Base-by-base conservation (phyloP, 2,113 vertebrate genomes). In the Neogale vison region DNA sequence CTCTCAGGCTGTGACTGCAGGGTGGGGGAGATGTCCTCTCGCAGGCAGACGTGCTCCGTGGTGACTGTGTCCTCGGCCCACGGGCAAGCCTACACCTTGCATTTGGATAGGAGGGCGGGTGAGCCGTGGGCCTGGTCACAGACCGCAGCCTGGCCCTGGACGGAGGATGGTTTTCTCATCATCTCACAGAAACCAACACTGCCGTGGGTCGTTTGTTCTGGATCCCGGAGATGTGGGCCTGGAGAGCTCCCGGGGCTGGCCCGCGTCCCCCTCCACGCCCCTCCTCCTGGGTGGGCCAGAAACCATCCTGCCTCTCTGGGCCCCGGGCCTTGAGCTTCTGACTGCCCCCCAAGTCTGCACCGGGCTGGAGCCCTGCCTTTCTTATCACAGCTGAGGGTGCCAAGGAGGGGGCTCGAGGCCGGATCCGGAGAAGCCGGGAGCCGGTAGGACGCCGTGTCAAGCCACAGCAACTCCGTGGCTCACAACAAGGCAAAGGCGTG, bases 41-140 rank as follows among this genome's bases (percentile, higher is more conserved):
- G 88, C 83, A 82, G 96, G 90, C 92, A 95, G 91, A 96, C 82
- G 77, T 6, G 0, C 96, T 97, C 89, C 86, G 97, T 94, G 92
- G 84, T 74, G 50, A 83, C 77, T 52, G 31, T 61, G 10, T 67
- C 86, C 93, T 96, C 93, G 69, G 80, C 95, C 93, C 2, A 6
- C 10, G 39, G 77, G 61, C 0, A 77, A 67, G 0, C 4, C 12
- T 90, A 83, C 92, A 94, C 98, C 96, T 55, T 2, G 23, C 23
- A 29, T 80, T n/a, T 45, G 45, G 36, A 92, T 57, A 85, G 77
- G 45, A 0, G 3, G 76, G 95, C 89, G 72, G 76, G 84, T 47
- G 36, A 71, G 96, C 45, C 1, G 3, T 67, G 39, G 18, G 81
- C 65, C 89, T 88, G 90, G 65, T 39, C 45, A 1, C 24, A 4